Percentiles rank a stretch among this genome's conserved stretches.
Conservation (phyloP, 2,113 vertebrate species). For the Sarotherodon lohbergeri region DNA sequence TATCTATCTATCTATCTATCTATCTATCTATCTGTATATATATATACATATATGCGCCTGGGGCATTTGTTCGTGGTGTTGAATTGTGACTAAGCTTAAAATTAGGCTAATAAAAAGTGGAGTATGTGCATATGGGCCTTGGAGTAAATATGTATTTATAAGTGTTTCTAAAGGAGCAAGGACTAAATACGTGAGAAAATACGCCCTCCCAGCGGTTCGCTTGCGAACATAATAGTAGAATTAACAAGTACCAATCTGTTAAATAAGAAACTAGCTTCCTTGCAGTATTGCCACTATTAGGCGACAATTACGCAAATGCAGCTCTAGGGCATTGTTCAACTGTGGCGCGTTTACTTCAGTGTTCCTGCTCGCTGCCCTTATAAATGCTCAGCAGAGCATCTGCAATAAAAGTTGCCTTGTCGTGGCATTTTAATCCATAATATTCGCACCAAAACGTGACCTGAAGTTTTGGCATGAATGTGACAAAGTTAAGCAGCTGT, state of each 20-base stretch:
- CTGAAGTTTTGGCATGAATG: neutral
- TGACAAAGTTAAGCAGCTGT: neutral
- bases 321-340: slow-evolving; percentile 2
- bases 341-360: neutral
- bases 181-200: neutral
- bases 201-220: neutral
- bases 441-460: neutral
- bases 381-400: neutral
- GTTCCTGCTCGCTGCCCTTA: slow-evolving; percentile 1
- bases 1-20: neutral
- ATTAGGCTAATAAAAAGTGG: neutral
- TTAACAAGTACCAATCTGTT: neutral
- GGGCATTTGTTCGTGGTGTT: neutral
- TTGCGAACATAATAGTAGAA: neutral
- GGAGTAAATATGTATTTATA: neutral
- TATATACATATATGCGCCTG: neutral
- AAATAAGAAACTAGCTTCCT: neutral
- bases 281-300: neutral
- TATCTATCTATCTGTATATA: neutral
- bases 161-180: neutral
- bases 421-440: neutral
- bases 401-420: slow-evolving; percentile 8
- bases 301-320: neutral
- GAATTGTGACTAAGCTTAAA: neutral
- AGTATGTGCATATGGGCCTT: neutral